Percentiles rank a stretch among this genome's conserved stretches.
These are phyloP conservation scores for Radopholus similis DNA, from an alignment of 1,140 invertebrate species.

Conservation along the genomic window DNA sequence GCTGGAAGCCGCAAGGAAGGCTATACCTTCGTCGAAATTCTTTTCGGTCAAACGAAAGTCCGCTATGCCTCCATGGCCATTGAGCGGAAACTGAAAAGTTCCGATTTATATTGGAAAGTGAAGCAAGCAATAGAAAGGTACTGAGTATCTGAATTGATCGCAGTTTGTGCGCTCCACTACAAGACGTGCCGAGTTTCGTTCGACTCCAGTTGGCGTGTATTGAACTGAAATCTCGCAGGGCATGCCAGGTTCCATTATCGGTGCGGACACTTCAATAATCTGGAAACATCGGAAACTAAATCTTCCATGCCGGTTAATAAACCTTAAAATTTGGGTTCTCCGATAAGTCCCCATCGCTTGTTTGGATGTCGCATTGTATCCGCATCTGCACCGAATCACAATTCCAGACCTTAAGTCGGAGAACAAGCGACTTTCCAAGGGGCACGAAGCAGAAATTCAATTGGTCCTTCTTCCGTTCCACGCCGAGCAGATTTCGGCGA, in stretches of 20 bases:
- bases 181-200: slow-evolving; percentile 5
- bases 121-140: neutral
- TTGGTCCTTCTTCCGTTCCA: slow-evolving; percentile 1
- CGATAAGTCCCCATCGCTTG: neutral
- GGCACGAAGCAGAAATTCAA: slow-evolving; percentile 13
- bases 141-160: slow-evolving; percentile 1
- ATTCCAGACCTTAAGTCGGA: slow-evolving; percentile 14
- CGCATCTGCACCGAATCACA: slow-evolving; percentile 5
- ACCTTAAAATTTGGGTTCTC: slow-evolving; percentile 6
- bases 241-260: slow-evolving; percentile 5
- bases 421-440: neutral
- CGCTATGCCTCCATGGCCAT: neutral
- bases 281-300: neutral
- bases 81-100: slow-evolving; percentile 1
- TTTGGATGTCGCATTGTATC: slow-evolving; percentile 2
- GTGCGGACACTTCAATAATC: slow-evolving; percentile 10
- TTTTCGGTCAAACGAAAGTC: neutral
- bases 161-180: slow-evolving; percentile 12
- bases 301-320: neutral
- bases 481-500: slow-evolving; percentile 1
- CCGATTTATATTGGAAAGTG: neutral
- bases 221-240: slow-evolving; percentile 15
- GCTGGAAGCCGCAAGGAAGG: neutral
- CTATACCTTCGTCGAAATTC: slow-evolving; percentile 10
- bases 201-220: slow-evolving; percentile 16